Base-by-base conservation (phyloP, 2,797 vertebrate species). In the Vireo griseus region DNA sequence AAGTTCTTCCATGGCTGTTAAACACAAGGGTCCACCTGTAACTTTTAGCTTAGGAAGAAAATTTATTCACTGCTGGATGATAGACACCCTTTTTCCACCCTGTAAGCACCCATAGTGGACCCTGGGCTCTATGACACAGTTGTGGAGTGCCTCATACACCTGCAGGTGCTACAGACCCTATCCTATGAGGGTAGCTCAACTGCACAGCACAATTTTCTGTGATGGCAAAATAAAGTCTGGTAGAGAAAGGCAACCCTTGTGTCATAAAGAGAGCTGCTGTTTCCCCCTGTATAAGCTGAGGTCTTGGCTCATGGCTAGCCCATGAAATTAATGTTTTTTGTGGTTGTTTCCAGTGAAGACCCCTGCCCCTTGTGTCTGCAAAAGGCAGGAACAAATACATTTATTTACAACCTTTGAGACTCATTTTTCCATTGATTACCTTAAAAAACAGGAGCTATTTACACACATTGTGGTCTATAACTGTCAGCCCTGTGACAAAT, bases 401-500 rank as follows among this genome's bases (percentile, higher is more conserved):
- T 44, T 61, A 67, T 83, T 69, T 0, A 2, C 73, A 90, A 88
- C 59, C 79, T 86, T 44, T 18, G 25, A 78, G 42, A 18, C 51
- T 92, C 26, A 57, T 92, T 97, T 96, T 95, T 89, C 63, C 77
- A 93, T 86, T 88, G 87, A 94, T 86, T 90, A 54, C 45, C 62
- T 81, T 63, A 88, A 94, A 92, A 96, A 91, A 33, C 42, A 73
- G 42, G 29, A n/a, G 63, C 63, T 94, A 94, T 95, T 96, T 90
- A 92, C 94, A 95, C 10, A 71, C 78, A 69, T 94, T 86, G 67
- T 0, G 0, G 95, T 81, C 87, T 86, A 86, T 96, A 92, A 57
- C 91, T 95, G 92, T 91, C 89, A 94, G 21, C 73, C 45, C 71
- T 28, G 40, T 94, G 89, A 97, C 79, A 91, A 95, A 96, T 90